phyloP scores from a whole-genome alignment of 2,797 vertebrate species.

The Tiaroga cobitis region DNA sequence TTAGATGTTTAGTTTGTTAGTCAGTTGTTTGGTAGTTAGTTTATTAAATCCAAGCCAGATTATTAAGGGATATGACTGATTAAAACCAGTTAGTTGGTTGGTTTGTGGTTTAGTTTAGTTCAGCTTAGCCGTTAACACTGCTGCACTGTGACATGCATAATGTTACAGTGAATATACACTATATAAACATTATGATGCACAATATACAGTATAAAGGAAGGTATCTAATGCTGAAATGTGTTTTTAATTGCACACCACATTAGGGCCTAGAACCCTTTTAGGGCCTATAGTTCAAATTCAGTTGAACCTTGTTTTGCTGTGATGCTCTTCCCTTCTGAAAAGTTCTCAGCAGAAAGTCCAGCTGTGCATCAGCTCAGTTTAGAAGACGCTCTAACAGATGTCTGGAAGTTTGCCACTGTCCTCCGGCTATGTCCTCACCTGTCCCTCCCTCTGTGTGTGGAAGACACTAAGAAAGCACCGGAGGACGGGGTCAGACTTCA shows the following conservation, averaged over 20 bases:
- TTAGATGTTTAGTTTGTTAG: not conserved
- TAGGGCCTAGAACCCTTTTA: not conserved
- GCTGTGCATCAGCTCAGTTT: conserved; percentile 16
- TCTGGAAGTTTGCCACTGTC: conserved; percentile 7
- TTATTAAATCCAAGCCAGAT: not conserved
- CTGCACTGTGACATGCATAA: not conserved
- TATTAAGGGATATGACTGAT: not conserved
- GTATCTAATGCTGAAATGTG: not conserved
- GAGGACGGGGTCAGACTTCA: conserved; percentile 28
- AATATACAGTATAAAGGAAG: not conserved
- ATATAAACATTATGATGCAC: not conserved
- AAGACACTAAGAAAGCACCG: not conserved
- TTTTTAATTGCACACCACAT: not conserved
- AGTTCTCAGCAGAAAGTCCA: conserved; percentile 11
- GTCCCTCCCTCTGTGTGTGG: conserved; percentile 1
- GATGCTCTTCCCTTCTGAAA: not conserved
- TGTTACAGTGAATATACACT: not conserved
- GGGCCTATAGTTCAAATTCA: not conserved
- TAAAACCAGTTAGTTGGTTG: not conserved
- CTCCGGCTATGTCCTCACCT: conserved; percentile 24
- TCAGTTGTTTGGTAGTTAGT: not conserved
- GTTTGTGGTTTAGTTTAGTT: not conserved
- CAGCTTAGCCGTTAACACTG: not conserved
- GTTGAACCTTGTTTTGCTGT: not conserved
- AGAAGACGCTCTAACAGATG: conserved; percentile 27